Percentiles rank a stretch among this genome's conserved stretches.
Conservation (phyloP, 2,888 invertebrate species). For the Acleris laterana region DNA sequence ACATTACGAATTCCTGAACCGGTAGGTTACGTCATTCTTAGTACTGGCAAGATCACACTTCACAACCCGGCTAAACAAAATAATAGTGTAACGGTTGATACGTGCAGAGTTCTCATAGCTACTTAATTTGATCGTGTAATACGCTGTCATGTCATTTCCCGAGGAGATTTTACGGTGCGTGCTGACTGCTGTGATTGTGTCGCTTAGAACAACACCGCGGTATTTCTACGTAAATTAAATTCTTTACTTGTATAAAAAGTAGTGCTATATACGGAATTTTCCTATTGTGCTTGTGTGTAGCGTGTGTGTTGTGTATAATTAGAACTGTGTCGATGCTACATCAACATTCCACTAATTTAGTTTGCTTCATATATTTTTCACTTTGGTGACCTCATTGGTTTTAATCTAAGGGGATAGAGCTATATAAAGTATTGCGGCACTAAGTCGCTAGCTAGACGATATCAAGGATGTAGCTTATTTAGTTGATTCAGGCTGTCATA, state of each 20-base stretch:
- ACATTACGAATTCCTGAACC: conserved; percentile 20
- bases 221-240: conserved; percentile 24
- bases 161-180: conserved; percentile 58
- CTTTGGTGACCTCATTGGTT: conserved; percentile 62
- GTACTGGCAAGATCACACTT: conserved; percentile 64
- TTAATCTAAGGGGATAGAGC: conserved; percentile 38
- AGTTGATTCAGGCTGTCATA: conserved; percentile 11
- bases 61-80: conserved; percentile 52
- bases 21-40: conserved; percentile 67
- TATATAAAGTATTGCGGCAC: conserved; percentile 7
- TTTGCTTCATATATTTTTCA: conserved; percentile 29
- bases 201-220: conserved; percentile 25
- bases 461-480: conserved; percentile 10
- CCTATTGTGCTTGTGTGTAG: conserved; percentile 33
- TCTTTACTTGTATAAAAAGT: conserved; percentile 9
- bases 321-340: conserved; percentile 7
- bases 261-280: conserved; percentile 11
- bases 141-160: conserved; percentile 56
- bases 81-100: conserved; percentile 38
- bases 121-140: conserved; percentile 44
- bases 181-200: conserved; percentile 44
- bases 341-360: conserved; percentile 26
- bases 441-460: neutral
- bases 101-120: conserved; percentile 35
- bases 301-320: conserved; percentile 13